Percentiles rank a stretch among this genome's conserved stretches.
Evolutionary conservation across 2,888 invertebrate genomes (phyloP).

Genomic region (Bembecia ichneumoniformis): DNA sequence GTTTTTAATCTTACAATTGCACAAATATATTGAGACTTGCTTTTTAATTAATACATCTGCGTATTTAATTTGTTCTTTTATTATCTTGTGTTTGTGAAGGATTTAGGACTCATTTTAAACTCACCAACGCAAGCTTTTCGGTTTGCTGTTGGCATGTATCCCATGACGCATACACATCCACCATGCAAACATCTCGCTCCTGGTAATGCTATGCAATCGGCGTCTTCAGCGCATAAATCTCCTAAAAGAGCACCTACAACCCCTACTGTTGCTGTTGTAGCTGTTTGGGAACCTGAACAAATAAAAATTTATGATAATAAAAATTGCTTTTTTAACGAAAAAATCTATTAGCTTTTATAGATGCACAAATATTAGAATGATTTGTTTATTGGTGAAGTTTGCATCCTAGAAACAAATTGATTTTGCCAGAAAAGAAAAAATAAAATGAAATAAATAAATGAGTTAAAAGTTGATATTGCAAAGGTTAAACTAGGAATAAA

Average conservation of each 20-base stretch:
- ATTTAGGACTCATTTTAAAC: no score
- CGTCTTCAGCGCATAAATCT: conserved; percentile 79
- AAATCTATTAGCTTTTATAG: no score
- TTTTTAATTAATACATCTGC: no score
- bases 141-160: conserved; percentile 54
- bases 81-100: no score
- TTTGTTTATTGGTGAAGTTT: no score
- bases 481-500: no score
- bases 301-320: neutral
- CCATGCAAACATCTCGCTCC: conserved; percentile 82
- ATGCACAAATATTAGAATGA: no score
- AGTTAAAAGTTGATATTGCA: no score
- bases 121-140: conserved; percentile 62
- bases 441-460: no score
- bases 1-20: neutral
- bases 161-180: conserved; percentile 81
- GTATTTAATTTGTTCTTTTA: no score
- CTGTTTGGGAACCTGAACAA: conserved; percentile 39
- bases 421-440: no score
- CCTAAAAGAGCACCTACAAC: conserved; percentile 78
- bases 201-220: conserved; percentile 73
- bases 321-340: neutral
- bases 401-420: no score
- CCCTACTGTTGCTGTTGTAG: conserved; percentile 63
- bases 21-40: neutral